These are phyloP conservation scores for Germaria angustata DNA, from an alignment of 2,888 invertebrate genomes.

Conservation along the genomic window DNA sequence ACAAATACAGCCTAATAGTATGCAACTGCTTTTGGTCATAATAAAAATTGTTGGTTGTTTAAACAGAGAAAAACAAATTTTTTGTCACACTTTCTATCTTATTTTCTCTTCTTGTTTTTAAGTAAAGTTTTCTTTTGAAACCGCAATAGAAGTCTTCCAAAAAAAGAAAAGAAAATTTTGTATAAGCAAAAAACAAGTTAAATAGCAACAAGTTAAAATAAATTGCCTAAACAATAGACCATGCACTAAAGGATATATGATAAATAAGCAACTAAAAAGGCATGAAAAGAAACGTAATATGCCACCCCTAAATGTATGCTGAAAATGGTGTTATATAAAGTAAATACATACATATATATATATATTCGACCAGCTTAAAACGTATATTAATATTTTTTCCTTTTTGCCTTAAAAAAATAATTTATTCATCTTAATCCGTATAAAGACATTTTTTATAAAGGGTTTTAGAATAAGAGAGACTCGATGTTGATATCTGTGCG, in stretches of 20 bases:
- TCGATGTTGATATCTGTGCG: too few species aligned
- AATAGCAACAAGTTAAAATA: conserved; percentile 62
- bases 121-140: background rate
- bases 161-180: background rate
- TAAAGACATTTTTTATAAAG: too few species aligned
- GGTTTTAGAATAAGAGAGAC: too few species aligned
- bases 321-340: background rate
- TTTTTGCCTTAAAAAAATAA: background rate
- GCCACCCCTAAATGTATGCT: conserved; percentile 43
- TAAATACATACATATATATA: background rate
- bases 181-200: background rate
- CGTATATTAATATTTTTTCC: background rate
- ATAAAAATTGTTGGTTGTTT: background rate
- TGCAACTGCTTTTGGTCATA: conserved; percentile 3
- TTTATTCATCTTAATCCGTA: background rate
- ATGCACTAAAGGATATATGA: background rate
- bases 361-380: background rate
- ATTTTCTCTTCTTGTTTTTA: background rate
- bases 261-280: background rate
- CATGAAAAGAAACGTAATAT: background rate
- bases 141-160: background rate
- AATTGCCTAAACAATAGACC: conserved; percentile 7
- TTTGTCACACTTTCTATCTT: background rate
- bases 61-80: background rate
- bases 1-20: conserved; percentile 30